A percentile compares a stretch with the other conserved stretches of the same genome.
phyloP scores from a whole-genome alignment of 2,888 invertebrate species.

The Abrostola triplasia region DNA sequence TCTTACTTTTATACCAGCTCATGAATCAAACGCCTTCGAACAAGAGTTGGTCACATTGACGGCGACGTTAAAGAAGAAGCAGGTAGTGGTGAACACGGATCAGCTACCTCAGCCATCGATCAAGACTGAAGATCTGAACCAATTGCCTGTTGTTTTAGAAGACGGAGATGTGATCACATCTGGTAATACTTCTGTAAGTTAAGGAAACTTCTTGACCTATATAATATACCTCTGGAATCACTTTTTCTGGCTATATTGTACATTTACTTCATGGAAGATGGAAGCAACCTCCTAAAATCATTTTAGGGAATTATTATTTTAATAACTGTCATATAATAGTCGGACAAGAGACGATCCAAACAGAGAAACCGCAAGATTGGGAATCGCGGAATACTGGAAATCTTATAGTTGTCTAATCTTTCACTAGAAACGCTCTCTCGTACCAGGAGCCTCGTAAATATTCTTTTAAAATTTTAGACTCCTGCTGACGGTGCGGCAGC shows the following conservation, averaged over 20 bases:
- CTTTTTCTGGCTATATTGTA: too few species aligned
- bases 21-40: constrained; percentile 94
- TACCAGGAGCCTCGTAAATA: too few species aligned
- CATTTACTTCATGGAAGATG: too few species aligned
- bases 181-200: constrained; percentile 95
- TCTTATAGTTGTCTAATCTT: too few species aligned
- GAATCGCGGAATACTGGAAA: too few species aligned
- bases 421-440: too few species aligned
- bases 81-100: constrained; percentile 92
- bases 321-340: too few species aligned
- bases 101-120: constrained; percentile 94
- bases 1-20: constrained; percentile 88
- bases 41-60: constrained; percentile 95
- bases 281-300: too few species aligned
- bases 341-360: too few species aligned
- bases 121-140: constrained; percentile 92
- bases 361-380: too few species aligned
- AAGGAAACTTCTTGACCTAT: not conserved
- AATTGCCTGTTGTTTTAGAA: constrained; percentile 93
- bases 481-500: constrained; percentile 95
- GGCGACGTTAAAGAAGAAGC: constrained; percentile 93
- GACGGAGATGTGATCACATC: constrained; percentile 95
- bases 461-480: constrained; percentile 50
- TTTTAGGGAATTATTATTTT: too few species aligned
- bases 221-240: too few species aligned